Evolutionary conservation across 2,113 vertebrate species (phyloP).

Genomic region (Stercorarius parasiticus): DNA sequence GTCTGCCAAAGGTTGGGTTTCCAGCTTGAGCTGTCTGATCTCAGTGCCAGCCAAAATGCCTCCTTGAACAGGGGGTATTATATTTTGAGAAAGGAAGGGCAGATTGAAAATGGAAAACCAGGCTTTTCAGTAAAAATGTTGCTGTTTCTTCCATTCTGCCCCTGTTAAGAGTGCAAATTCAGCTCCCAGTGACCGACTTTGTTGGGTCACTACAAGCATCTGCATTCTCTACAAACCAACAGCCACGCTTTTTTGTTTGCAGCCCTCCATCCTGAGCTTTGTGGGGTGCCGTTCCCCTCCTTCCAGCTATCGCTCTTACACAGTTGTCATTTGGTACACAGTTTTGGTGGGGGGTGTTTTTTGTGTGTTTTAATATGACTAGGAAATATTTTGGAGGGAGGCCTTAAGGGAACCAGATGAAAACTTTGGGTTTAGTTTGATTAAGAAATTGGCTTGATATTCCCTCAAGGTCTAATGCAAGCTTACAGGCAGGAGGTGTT

Average conservation of each 20-base stretch:
- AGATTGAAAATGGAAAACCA: background rate
- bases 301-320: background rate
- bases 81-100: background rate
- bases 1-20: background rate
- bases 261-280: background rate
- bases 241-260: background rate
- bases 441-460: background rate
- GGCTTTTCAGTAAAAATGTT: background rate
- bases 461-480: background rate
- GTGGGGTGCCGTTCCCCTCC: background rate
- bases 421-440: background rate
- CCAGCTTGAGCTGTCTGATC: background rate
- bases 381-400: background rate
- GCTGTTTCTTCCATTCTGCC: background rate
- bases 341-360: background rate
- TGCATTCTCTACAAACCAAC: background rate
- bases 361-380: background rate
- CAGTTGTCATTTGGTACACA: background rate
- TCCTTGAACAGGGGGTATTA: background rate
- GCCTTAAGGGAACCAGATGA: background rate
- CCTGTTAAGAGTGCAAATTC: background rate
- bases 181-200: background rate
- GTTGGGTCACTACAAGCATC: background rate
- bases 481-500: background rate
- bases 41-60: background rate